Base-by-base conservation (phyloP, 2,888 invertebrate genomes). In the Lamellibrachia columna region DNA sequence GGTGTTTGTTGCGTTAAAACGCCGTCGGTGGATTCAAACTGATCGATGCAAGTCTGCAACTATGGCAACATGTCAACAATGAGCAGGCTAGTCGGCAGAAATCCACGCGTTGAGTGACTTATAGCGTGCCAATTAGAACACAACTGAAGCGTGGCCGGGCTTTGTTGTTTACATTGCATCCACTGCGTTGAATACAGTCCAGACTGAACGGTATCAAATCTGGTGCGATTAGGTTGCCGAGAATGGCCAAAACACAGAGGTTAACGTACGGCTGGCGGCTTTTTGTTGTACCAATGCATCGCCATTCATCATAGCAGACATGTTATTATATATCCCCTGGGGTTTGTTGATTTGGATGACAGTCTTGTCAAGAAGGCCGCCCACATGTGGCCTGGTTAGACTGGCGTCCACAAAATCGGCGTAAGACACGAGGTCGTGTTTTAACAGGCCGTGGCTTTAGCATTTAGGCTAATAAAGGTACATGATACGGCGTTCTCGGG, bases 51-150 rank as follows among this genome's bases (percentile, higher is more conserved):
- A 3, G 75, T 75, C 75, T 75, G 75, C 22, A 15, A n/a, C 22
- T n/a, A 75, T 75, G 75, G 75, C n/a, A 22, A 75, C 75, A 75
- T 75, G 75, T 75, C 75, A 75, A 75, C 75, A 75, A 22, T 75
- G n/a, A 15, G 22, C 75, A 75, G 75, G 75, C n/a, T n/a, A 22
- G 22, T 75, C 75, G 15, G 22, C 75, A 75, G 75, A 60, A 75
- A 15, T 22, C 22, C 75, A 22, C 75, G 75, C 75, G 75, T 75
- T n/a, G 75, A 75, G 75, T 75, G 75, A 75, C 75, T 15, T 75
- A 75, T 22, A 22, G 75, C 75, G 75, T 75, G 75, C 22, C 75
- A 75, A 75, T 75, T 75, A 75, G 75, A 75, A n/a, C 11, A 75
- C 75, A 15, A 75, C 15, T 15, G 75, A 75, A 22, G 75, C 75